Evolutionary conservation across 1,140 invertebrate genomes (phyloP), one percentile per base, ranked within the genome.

Genomic region (Cecropterus lyciades): DNA sequence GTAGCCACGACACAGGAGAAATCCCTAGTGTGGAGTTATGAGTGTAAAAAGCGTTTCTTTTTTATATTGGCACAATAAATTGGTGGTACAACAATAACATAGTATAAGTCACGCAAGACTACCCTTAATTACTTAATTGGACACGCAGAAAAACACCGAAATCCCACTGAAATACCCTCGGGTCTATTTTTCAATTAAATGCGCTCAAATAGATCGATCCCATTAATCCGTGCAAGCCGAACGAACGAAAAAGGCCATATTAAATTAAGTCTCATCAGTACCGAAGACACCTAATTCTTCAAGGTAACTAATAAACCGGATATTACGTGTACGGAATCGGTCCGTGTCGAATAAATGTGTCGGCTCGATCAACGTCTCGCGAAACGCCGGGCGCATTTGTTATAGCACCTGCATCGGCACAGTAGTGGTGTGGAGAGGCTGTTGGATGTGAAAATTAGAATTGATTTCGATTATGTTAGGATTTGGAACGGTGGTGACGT

Each of bases 271-370:
- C 48, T 63, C 59, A 63, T 63, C 59, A 63, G 48, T 49, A 49
- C 33, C 14, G 48, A 63, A 63, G 59, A 63, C 59, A 63, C 59
- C 59, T 63, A 72, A 72, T 77, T 67, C 63, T 71, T 76, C 70
- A 73, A 57, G 45, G 69, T 72, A 69, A 73, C 75, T 82, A 80
- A 82, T 82, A 79, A 73, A 77, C 65, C 56, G 66, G 70, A 69
- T 71, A 69, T 72, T 75, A 76, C 76, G 76, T 72, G 72, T 69
- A 51, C 62, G 65, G 69, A 72, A 78, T 78, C 64, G 56, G 37
- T 48, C 48, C 48, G 67, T 46, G 48, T 30, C 57, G 20, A 59
- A 77, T 65, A 68, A 79, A 81, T 81, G 72, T 68, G 20, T 59
- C 66, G 66, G 69, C 55, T 81, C 75, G 42, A 79, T 79, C 77